phyloP scores from a whole-genome alignment of 2,888 invertebrate species.

The Camptogramma bilineatum region DNA sequence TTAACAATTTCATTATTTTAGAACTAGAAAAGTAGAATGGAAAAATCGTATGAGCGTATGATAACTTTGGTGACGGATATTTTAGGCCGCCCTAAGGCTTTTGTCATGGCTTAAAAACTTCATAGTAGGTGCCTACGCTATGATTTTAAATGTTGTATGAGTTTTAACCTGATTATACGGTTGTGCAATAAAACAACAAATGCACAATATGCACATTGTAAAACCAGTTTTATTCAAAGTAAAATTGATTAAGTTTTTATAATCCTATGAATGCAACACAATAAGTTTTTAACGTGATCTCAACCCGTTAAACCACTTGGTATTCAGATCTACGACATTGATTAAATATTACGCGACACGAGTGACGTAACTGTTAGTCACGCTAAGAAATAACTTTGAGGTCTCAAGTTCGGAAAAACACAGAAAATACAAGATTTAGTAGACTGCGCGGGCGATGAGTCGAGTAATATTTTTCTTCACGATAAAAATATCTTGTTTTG shows the following conservation, averaged over 20 bases:
- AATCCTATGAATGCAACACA: not conserved
- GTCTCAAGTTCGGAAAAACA: constrained; percentile 8
- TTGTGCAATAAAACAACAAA: not conserved
- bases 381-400: constrained; percentile 34
- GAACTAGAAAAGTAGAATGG: too few species aligned
- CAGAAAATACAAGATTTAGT: not conserved
- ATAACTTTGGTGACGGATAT: too few species aligned
- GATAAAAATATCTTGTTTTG: too few species aligned
- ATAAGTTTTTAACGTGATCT: constrained; percentile 4
- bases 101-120: too few species aligned
- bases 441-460: too few species aligned
- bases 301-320: constrained; percentile 46
- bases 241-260: not conserved
- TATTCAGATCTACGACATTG: constrained; percentile 45
- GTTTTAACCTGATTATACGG: not conserved
- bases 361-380: constrained; percentile 52
- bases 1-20: too few species aligned
- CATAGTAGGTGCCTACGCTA: too few species aligned
- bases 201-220: not conserved
- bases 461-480: too few species aligned
- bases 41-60: too few species aligned
- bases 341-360: constrained; percentile 43
- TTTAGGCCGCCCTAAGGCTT: too few species aligned
- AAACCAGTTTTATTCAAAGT: not conserved
- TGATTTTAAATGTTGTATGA: too few species aligned